Evolutionary conservation across 1,140 invertebrate species (phyloP).

Genomic region (Drosophila sturtevanti): DNA sequence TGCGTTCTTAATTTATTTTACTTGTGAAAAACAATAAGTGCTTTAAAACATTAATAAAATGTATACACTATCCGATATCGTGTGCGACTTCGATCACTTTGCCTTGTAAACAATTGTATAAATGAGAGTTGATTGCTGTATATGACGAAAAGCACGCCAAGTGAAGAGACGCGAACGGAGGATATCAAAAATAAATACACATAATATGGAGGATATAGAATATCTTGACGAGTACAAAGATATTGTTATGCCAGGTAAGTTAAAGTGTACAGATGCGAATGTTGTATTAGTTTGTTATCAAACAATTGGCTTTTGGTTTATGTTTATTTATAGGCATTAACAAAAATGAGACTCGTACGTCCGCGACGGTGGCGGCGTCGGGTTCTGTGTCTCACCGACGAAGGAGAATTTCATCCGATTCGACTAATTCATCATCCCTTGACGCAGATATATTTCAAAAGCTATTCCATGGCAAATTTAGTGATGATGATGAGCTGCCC

Average conservation of each 20-base stretch:
- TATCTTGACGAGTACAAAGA: conserved; percentile 73
- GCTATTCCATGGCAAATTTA: conserved; percentile 57
- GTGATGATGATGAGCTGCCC: conserved; percentile 58
- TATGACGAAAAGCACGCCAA: background rate
- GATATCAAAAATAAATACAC: background rate
- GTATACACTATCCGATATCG: background rate
- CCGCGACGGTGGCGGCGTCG: conserved; percentile 16
- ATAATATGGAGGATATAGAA: conserved; percentile 69
- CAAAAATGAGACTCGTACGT: conserved; percentile 24
- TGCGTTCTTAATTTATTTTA: conserved; percentile 1
- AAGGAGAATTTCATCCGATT: conserved; percentile 59
- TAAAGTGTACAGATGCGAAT: background rate
- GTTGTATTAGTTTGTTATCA: background rate
- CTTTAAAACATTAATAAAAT: background rate
- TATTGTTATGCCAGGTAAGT: conserved; percentile 62
- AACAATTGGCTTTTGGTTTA: background rate
- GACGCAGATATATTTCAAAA: conserved; percentile 71
- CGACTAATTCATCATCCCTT: conserved; percentile 59
- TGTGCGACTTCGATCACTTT: background rate
- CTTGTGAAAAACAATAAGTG: background rate
- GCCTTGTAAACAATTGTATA: background rate
- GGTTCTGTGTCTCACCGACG: conserved; percentile 7
- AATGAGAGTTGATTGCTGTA: background rate
- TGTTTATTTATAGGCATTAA: conserved; percentile 46
- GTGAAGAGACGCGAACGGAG: background rate